These are phyloP conservation scores for Elaphurus davidianus DNA, from an alignment of 2,113 vertebrate species.

Conservation along the genomic window DNA sequence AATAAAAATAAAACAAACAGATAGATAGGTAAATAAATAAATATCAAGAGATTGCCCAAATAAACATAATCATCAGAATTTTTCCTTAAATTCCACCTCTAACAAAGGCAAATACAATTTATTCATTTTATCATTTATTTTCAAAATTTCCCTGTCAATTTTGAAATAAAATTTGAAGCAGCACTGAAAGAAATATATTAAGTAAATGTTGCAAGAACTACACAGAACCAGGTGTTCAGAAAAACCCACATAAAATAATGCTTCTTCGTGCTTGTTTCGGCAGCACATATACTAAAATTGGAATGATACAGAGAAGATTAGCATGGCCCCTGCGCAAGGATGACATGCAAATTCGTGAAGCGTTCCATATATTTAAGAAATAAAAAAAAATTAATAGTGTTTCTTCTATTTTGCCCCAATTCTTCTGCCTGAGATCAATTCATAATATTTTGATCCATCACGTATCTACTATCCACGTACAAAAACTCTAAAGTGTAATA, in stretches of 20 bases:
- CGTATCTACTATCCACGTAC: neutral
- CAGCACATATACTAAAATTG: too few species aligned
- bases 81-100: neutral
- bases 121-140: neutral
- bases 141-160: neutral
- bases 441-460: neutral
- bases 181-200: conserved; percentile 11
- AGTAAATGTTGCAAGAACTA: neutral
- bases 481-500: neutral
- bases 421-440: neutral
- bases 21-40: neutral
- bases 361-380: too few species aligned
- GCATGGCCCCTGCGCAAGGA: too few species aligned
- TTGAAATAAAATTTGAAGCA: conserved; percentile 44
- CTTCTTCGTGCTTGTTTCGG: neutral
- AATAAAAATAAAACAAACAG: neutral
- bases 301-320: too few species aligned
- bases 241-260: neutral
- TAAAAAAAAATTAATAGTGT: neutral
- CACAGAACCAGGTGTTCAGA: neutral
- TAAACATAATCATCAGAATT: conserved; percentile 1
- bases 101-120: conserved; percentile 15
- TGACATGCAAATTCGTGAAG: too few species aligned
- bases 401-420: neutral
- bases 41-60: neutral